A percentile compares a stretch with the other conserved stretches of the same genome.
Evolutionary conservation across 2,113 vertebrate species (phyloP).

Genomic region (Notarius quadriscutis): DNA sequence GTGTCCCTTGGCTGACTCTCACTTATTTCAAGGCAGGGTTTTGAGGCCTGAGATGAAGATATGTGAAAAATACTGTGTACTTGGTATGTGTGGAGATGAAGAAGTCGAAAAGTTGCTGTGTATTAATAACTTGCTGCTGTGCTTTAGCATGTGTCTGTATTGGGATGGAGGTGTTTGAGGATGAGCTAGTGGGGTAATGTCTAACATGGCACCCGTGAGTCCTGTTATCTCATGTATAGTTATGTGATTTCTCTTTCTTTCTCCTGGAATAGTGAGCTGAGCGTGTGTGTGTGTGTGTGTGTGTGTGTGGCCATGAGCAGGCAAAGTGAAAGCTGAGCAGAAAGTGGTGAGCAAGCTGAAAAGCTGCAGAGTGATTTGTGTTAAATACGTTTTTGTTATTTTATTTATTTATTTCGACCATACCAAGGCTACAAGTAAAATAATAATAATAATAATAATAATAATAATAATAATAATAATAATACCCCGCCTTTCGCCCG

Average conservation of each 20-base stretch:
- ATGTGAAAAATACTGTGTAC: background rate
- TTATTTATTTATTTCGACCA: background rate
- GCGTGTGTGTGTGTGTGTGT: background rate
- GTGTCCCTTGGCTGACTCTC: constrained; percentile 38
- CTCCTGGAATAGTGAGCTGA: background rate
- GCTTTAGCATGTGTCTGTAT: background rate
- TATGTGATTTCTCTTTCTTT: background rate
- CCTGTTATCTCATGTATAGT: background rate
- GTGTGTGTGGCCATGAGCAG: background rate
- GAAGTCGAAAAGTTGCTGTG: background rate
- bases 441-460: no score
- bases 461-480: no score
- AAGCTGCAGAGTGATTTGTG: background rate
- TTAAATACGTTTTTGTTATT: background rate
- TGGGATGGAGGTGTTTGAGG: background rate
- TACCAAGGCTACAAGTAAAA: background rate
- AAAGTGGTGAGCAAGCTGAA: background rate
- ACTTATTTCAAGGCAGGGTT: constrained; percentile 38
- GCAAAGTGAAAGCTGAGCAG: background rate
- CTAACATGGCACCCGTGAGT: background rate
- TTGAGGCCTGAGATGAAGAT: background rate
- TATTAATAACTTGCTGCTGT: background rate
- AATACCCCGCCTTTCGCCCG: no score
- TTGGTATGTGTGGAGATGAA: background rate
- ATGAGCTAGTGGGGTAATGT: background rate